phyloP scores from a whole-genome alignment of 23 tunicate genomes.

The Corella eumyota region DNA sequence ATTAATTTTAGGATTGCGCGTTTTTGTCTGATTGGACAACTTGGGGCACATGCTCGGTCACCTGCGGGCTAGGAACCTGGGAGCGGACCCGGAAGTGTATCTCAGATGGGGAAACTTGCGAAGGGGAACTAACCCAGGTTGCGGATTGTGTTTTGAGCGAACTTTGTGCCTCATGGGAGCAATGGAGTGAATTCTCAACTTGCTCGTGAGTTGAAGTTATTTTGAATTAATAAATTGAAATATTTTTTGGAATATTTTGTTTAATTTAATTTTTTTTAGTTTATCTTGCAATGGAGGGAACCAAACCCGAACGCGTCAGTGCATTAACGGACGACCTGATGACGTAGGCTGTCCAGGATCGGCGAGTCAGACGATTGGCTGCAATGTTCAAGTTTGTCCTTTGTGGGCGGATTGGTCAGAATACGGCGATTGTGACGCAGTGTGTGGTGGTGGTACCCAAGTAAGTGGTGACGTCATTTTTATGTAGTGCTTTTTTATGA shows the following conservation, averaged over 20 bases:
- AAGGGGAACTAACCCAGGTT: slow-evolving; percentile 17
- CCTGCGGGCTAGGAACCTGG: slow-evolving; percentile 34
- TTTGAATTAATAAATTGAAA: not conserved
- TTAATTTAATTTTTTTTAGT: slow-evolving; percentile 4
- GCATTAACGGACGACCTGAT: slow-evolving; percentile 41
- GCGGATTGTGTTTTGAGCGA: slow-evolving; percentile 8
- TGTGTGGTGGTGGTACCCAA: slow-evolving; percentile 52
- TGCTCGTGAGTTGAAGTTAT: slow-evolving; percentile 11
- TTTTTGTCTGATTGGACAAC: slow-evolving; percentile 27
- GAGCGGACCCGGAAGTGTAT: slow-evolving; percentile 35
- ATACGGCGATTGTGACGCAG: slow-evolving; percentile 27
- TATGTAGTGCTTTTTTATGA: not conserved
- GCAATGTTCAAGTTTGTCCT: slow-evolving; percentile 38
- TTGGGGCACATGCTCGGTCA: slow-evolving; percentile 49
- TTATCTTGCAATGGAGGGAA: slow-evolving; percentile 35
- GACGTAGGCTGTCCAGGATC: slow-evolving; percentile 47
- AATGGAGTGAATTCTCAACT: slow-evolving; percentile 34
- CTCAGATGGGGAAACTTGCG: slow-evolving; percentile 31
- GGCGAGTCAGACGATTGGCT: slow-evolving; percentile 11
- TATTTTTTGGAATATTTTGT: not conserved
- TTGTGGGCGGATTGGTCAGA: slow-evolving; percentile 52
- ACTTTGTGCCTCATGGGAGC: slow-evolving; percentile 20
- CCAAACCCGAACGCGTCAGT: slow-evolving; percentile 33
- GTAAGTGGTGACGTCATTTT: slow-evolving; percentile 5
- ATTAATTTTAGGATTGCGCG: too few species aligned